phyloP scores from a whole-genome alignment of 2,113 vertebrate species.

The Hippocampus mohnikei region DNA sequence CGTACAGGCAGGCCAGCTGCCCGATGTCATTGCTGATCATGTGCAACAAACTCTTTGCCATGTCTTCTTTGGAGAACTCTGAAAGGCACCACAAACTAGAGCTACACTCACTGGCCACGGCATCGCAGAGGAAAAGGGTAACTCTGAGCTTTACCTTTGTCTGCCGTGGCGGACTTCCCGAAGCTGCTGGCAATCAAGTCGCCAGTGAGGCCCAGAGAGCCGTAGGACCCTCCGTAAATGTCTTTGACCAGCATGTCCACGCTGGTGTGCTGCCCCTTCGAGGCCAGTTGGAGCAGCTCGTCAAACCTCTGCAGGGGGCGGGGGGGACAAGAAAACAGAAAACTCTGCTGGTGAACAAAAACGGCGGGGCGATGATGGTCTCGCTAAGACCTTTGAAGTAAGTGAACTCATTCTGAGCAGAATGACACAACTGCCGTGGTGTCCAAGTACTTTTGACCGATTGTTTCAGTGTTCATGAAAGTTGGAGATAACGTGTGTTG shows the following conservation, averaged over 20 bases:
- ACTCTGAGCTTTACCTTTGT: conserved; percentile 78
- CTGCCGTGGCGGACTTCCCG: conserved; percentile 89
- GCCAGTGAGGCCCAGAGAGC: conserved; percentile 87
- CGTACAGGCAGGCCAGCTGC: conserved; percentile 95
- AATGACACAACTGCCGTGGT: too few species aligned
- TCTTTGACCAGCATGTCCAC: conserved; percentile 98
- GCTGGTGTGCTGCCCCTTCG: conserved; percentile 87
- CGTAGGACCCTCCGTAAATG: conserved; percentile 92
- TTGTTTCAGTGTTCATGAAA: too few species aligned
- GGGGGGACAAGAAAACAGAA: too few species aligned
- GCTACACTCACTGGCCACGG: not conserved
- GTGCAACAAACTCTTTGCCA: conserved; percentile 96
- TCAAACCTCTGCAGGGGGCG: conserved; percentile 83
- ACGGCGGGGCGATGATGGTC: too few species aligned
- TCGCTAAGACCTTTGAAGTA: too few species aligned
- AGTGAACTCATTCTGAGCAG: too few species aligned
- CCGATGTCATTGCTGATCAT: conserved; percentile 99
- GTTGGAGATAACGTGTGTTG: too few species aligned
- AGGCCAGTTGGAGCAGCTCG: conserved; percentile 91
- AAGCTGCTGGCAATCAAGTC: conserved; percentile 97
- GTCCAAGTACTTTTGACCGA: too few species aligned
- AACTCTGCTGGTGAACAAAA: too few species aligned
- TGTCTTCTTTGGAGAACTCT: conserved; percentile 90
- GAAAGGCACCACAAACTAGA: not conserved
- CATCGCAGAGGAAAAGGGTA: not conserved